These are phyloP conservation scores for Dreissena rostriformis DNA, from an alignment of 1,140 invertebrate genomes.

Conservation along the genomic window DNA sequence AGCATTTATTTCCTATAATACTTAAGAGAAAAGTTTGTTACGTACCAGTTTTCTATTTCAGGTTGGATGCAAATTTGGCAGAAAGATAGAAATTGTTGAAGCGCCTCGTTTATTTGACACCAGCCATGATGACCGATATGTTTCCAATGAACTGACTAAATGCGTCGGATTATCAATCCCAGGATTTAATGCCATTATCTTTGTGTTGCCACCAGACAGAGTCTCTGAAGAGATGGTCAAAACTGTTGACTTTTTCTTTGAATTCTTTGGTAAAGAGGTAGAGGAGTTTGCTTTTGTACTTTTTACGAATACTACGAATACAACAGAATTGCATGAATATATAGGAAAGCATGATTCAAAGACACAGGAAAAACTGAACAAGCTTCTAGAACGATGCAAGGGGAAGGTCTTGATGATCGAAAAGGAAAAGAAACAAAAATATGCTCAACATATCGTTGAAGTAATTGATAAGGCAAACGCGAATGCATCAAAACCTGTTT, in stretches of 20 bases:
- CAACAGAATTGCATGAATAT: slow-evolving; percentile 4
- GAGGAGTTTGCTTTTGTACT: slow-evolving; percentile 32
- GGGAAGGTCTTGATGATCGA: too few species aligned
- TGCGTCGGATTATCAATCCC: neutral
- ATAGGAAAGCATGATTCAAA: neutral
- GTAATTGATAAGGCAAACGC: too few species aligned
- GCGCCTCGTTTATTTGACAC: slow-evolving; percentile 38
- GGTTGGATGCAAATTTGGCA: neutral
- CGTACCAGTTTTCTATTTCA: too few species aligned
- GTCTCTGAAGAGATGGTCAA: slow-evolving; percentile 30
- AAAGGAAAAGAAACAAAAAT: too few species aligned
- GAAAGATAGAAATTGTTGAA: slow-evolving; percentile 26
- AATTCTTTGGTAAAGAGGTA: slow-evolving; percentile 35
- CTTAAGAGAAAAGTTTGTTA: too few species aligned
- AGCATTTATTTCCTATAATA: too few species aligned
- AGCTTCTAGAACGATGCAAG: too few species aligned
- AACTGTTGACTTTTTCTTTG: slow-evolving; percentile 28
- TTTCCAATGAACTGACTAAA: slow-evolving; percentile 31
- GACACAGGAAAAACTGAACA: neutral
- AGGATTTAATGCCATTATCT: slow-evolving; percentile 37
- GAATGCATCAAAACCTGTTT: too few species aligned
- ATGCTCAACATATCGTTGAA: too few species aligned
- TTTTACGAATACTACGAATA: slow-evolving; percentile 19
- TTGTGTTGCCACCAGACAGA: slow-evolving; percentile 24
- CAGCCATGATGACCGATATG: neutral